phyloP scores from a whole-genome alignment of 1,140 invertebrate species.

The Spodoptera frugiperda region DNA sequence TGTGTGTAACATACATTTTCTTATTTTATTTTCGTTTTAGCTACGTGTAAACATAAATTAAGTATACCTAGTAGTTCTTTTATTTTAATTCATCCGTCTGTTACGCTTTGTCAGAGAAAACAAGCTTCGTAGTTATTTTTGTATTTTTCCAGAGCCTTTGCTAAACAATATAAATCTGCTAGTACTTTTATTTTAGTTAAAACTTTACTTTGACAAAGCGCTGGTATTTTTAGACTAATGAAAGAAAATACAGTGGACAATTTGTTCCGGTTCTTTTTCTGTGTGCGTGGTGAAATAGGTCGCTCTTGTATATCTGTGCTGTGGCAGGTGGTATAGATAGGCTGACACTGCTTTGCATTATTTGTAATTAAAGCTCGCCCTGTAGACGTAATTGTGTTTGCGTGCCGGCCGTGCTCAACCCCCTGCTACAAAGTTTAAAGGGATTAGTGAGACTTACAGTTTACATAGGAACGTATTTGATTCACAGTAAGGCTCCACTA shows the following conservation, averaged over 20 bases:
- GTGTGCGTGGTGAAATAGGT: slow-evolving; percentile 10
- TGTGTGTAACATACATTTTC: too few species aligned
- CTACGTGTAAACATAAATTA: too few species aligned
- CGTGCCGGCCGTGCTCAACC: slow-evolving; percentile 23
- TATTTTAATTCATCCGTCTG: too few species aligned
- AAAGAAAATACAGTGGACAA: slow-evolving; percentile 33
- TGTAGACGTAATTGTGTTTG: slow-evolving; percentile 29
- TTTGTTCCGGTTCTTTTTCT: slow-evolving; percentile 26
- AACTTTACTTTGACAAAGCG: slow-evolving; percentile 20
- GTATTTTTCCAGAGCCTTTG: slow-evolving; percentile 2
- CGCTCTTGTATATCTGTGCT: slow-evolving; percentile 24
- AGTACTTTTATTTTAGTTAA: slow-evolving; percentile 27
- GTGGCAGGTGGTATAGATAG: slow-evolving; percentile 23
- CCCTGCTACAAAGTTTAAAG: slow-evolving; percentile 17
- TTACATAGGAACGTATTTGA: slow-evolving; percentile 19
- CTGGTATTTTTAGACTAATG: slow-evolving; percentile 31
- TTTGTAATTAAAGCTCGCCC: slow-evolving; percentile 28
- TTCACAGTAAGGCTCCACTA: not conserved
- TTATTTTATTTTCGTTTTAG: too few species aligned
- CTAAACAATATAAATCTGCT: slow-evolving; percentile 17
- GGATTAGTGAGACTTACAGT: slow-evolving; percentile 17
- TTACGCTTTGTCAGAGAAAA: too few species aligned
- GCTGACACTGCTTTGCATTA: slow-evolving; percentile 27
- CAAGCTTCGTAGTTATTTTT: too few species aligned
- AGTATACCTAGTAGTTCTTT: too few species aligned